Evolutionary conservation across 2,888 invertebrate genomes (phyloP), one percentile per base, ranked within the genome.

Genomic region (Caradrina clavipalpis): DNA sequence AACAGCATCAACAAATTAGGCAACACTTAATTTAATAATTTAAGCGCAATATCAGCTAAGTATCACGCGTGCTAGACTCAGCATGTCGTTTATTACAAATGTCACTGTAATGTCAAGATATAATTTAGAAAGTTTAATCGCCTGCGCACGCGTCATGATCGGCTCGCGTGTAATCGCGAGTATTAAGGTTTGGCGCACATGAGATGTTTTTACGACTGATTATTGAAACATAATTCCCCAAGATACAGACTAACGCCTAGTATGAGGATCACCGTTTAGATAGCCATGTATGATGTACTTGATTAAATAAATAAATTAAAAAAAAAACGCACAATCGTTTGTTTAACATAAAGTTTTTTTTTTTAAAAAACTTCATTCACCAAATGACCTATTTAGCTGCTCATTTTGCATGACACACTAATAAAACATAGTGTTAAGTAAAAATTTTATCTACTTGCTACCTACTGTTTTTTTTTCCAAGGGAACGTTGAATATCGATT

Each of bases 61-160:
- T 69, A 50, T 50, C 39, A 66, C 72, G 47, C 62, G 65, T 62
- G 77, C 80, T 50, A 80, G n/a, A 39, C 42, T 51, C 17, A 49
- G 42, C 57, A 45, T 65, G 70, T 70, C 81, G 59, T 56, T 31
- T 67, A 81, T 81, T 72, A 42, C 55, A 78, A 78, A 72, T 81
- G 82, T 78, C 78, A 78, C 51, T 72, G 72, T 81, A 78, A 78
- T 76, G 69, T 82, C 82, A 74, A 84, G 82, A 78, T 82, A 72
- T 81, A 66, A 78, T 81, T 78, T 81, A 82, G 82, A 82, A 82
- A 82, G 82, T 84, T 60, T 76, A 73, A 84, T 78, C 73, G 69
- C 67, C 22, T 42, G 76, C 76, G 75, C 84, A 73, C 81, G 78
- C 72, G 71, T 58, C 59, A 55, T 69, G 73, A 80, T 74, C 71